These are phyloP conservation scores for Notarius quadriscutis DNA, from an alignment of 2,113 vertebrate species.

Conservation along the genomic window DNA sequence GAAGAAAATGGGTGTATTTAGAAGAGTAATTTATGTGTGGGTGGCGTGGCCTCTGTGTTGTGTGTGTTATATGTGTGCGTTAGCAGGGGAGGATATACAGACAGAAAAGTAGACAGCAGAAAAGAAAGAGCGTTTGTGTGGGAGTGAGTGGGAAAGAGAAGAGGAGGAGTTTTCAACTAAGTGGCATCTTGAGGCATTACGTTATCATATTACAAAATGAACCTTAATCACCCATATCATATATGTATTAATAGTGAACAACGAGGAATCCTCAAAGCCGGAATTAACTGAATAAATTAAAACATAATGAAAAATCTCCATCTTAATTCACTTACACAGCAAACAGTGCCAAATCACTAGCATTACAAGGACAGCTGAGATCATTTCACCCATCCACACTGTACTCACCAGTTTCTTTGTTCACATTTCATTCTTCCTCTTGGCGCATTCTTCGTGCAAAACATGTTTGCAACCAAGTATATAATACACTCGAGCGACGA, in stretches of 20 bases:
- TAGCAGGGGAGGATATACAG: constrained; percentile 14
- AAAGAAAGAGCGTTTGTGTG: constrained; percentile 33
- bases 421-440: not conserved
- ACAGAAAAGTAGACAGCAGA: constrained; percentile 32
- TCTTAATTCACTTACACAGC: constrained; percentile 35
- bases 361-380: not conserved
- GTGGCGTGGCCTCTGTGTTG: constrained; percentile 11
- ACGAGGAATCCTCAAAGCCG: constrained; percentile 35
- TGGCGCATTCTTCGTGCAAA: not conserved
- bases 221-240: constrained; percentile 42
- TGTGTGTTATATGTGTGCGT: not conserved
- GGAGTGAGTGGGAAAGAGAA: constrained; percentile 17
- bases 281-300: constrained; percentile 43
- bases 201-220: constrained; percentile 39
- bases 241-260: constrained; percentile 34
- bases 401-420: not conserved
- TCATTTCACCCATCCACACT: not conserved
- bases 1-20: constrained; percentile 37
- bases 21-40: constrained; percentile 25
- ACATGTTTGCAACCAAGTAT: not conserved
- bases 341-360: not conserved
- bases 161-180: constrained; percentile 34
- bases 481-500: not conserved
- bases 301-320: constrained; percentile 32
- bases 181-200: constrained; percentile 33